Base-by-base conservation (phyloP, 1,140 invertebrate genomes). In the Platorchestia sp. region DNA sequence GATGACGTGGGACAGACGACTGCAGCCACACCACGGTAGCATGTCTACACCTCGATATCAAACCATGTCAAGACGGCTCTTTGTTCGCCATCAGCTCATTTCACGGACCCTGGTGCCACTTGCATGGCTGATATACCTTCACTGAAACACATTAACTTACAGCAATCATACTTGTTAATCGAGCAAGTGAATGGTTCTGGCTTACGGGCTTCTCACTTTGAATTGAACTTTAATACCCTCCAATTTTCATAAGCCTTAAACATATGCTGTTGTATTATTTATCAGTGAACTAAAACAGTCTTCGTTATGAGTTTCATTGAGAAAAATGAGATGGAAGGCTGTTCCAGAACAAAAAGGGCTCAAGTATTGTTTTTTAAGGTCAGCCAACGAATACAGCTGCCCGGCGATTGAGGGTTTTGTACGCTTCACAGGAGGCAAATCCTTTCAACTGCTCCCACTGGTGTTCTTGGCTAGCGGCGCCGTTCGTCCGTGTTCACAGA, bases 81-180 rank as follows among this genome's bases (percentile, higher is more conserved):
- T 89, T 41, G 41, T 89, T 44, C 41, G 36, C 41, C 41, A 89
- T 89, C 36, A 89, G 14, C 36, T 93, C 91, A 93, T 93, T 93
- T 93, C 91, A 93, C 45, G 91, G 91, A 7, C 36, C 40, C 45
- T 16, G 10, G 19, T 14, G 45, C 43, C 91, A 45, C 10, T 93
- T 36, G n/a, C 5, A 93, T 47, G 91, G 47, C 91, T 45, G 45
- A 93, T 47, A n/a, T 6, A 44, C 43, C 10, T 93, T 45, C 44
- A 40, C 7, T n/a, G 91, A 45, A 36, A 44, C 5, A 93, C 91
- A 93, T 0, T 44, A 93, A 40, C 91, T 93, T 44, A 3, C 36
- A 40, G 19, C 91, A 19, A 93, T 93, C 45, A 40, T 93, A 93
- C 43, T 93, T 93, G 91, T 44, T 44, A 93, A 93, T 47, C 22